Base-by-base conservation (phyloP, 2,797 vertebrate genomes). In the Xenops minutus region DNA sequence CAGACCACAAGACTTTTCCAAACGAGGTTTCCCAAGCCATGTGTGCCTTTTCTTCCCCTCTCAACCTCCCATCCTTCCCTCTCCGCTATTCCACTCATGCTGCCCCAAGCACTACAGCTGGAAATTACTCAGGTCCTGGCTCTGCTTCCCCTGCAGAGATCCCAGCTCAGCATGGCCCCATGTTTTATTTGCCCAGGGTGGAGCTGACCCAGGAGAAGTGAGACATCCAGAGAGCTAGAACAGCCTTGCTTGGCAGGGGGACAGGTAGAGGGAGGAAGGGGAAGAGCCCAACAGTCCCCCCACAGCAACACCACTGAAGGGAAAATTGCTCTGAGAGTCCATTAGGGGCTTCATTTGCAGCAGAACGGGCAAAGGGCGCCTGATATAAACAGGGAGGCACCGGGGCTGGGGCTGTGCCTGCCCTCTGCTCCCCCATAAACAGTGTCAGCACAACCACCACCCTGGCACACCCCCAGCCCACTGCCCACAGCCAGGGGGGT, bases 1-100 rank as follows among this genome's bases (percentile, higher is more conserved):
- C 44, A 83, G 21, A 89, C 79, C 85, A 80, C 82, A 80, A n/a
- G 77, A 89, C 49, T 88, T 85, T 86, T 85, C 77, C 74, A 89
- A 63, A 87, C 0, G 1, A 88, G 30, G 41, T n/a, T 86, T 85
- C 37, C 43, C 39, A 66, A 73, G n/a, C 43, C 3, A 11, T 5
- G 19, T 8, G 27, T 67, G 22, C 27, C 58, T n/a, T n/a, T 55
- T 7, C 66, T 75, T 74, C 63, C 72, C 12, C 37, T 9, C 39
- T 4, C 17, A 39, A 6, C 7, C 54, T 68, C 43, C 61, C 0
- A 0, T 41, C 27, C 74, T 87, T 49, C 71, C 78, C n/a, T 49
- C 54, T 79, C 39, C 67, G 52, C 56, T 8, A 0, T 52, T 49
- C 58, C 62, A 68, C 63, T 34, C 26, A 1, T 6, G 34, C 49